Evolutionary conservation across 2,797 vertebrate species (phyloP).

Genomic region (Toxotes lorentzi): DNA sequence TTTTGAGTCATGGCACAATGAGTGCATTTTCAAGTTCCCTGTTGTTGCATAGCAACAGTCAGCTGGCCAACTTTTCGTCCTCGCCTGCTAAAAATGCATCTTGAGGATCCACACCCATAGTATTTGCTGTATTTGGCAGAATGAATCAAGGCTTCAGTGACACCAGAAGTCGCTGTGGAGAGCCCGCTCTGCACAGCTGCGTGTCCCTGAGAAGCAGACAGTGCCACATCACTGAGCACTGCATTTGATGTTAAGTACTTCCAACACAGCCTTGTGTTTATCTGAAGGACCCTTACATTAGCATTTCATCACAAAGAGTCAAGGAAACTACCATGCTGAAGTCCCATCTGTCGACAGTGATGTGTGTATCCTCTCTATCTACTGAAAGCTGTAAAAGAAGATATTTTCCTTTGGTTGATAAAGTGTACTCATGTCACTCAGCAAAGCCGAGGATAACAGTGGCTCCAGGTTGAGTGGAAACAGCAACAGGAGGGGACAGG

Average conservation of each 20-base stretch:
- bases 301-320: constrained; percentile 45
- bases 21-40: constrained; percentile 56
- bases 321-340: constrained; percentile 39
- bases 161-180: constrained; percentile 2
- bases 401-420: constrained; percentile 42
- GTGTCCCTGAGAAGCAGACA: constrained; percentile 18
- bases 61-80: constrained; percentile 52
- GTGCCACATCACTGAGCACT: constrained; percentile 30
- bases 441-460: constrained; percentile 38
- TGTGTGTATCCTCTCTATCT: constrained; percentile 11
- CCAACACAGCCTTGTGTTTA: constrained; percentile 53
- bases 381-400: constrained; percentile 23
- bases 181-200: constrained; percentile 2
- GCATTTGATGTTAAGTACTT: constrained; percentile 43
- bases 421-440: constrained; percentile 50
- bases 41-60: constrained; percentile 74
- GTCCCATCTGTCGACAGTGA: constrained; percentile 35
- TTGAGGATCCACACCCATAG: constrained; percentile 51
- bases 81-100: constrained; percentile 60
- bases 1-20: constrained; percentile 46
- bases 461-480: constrained; percentile 20
- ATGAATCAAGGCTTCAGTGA: constrained; percentile 24
- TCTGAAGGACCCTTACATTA: constrained; percentile 57
- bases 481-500: constrained; percentile 8
- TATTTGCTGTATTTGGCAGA: constrained; percentile 46